These are phyloP conservation scores for Phrynosoma platyrhinos DNA, from an alignment of 2,113 vertebrate genomes.

Conservation along the genomic window DNA sequence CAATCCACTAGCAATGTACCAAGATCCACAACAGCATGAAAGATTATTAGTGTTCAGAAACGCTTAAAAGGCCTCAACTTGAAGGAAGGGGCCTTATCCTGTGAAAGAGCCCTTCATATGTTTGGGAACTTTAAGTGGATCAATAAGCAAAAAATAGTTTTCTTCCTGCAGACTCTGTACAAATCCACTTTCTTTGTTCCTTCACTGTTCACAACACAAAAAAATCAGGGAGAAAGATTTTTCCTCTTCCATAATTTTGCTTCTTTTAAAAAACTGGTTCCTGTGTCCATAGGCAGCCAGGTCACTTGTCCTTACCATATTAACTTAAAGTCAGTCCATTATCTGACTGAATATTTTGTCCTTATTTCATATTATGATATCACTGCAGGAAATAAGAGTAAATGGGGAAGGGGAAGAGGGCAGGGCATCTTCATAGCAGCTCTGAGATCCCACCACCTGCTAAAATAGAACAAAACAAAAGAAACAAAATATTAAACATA, in stretches of 20 bases:
- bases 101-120: background rate
- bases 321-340: conserved; percentile 71
- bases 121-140: accelerated
- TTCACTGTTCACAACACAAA: conserved; percentile 53
- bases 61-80: background rate
- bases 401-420: conserved; percentile 28
- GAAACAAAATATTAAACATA: conserved; percentile 37
- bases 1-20: conserved; percentile 30
- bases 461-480: conserved; percentile 57
- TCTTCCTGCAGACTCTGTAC: conserved; percentile 42
- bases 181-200: conserved; percentile 64
- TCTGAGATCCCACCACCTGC: conserved; percentile 86
- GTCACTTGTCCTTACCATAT: conserved; percentile 55
- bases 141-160: conserved; percentile 42
- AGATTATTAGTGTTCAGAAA: conserved; percentile 23
- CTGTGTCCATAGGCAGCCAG: conserved; percentile 65
- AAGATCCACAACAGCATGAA: conserved; percentile 7
- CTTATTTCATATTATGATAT: conserved; percentile 55
- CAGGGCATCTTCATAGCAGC: conserved; percentile 76
- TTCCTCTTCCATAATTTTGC: conserved; percentile 70
- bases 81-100: conserved; percentile 6
- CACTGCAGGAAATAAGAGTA: conserved; percentile 52
- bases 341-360: conserved; percentile 59
- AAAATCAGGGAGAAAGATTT: conserved; percentile 43
- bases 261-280: conserved; percentile 69